Evolutionary conservation across 2,888 invertebrate species (phyloP).

Genomic region (Tenthredo mesomela): DNA sequence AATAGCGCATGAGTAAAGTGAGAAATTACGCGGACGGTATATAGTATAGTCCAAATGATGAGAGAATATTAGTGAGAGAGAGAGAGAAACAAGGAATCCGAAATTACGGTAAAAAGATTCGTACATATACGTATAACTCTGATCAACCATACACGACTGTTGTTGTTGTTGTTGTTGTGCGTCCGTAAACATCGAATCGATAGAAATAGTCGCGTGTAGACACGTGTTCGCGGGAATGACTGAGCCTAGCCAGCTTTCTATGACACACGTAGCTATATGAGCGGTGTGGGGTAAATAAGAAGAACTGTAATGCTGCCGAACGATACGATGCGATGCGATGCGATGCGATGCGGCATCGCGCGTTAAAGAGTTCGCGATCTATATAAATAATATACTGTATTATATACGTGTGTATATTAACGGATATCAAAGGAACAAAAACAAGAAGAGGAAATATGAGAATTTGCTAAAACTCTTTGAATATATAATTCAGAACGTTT

Average conservation of each 20-base stretch:
- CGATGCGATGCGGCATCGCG: not conserved
- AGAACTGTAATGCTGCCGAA: not conserved
- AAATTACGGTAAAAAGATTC: not conserved
- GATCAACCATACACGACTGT: too few relatives aligned
- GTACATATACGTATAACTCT: not conserved
- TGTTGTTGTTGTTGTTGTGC: not conserved
- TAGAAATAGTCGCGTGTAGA: constrained; percentile 24
- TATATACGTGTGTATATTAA: too few relatives aligned
- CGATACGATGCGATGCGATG: not conserved
- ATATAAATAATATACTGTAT: too few relatives aligned
- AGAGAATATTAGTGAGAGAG: not conserved
- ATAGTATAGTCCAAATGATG: too few relatives aligned
- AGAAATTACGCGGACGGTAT: too few relatives aligned
- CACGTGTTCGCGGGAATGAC: constrained; percentile 8
- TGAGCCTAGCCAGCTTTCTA: not conserved
- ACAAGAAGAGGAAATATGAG: too few relatives aligned
- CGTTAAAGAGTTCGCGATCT: not conserved
- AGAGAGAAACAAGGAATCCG: not conserved
- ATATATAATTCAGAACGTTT: not conserved
- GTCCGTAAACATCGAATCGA: constrained; percentile 20
- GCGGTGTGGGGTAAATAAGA: not conserved
- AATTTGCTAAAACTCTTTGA: not conserved
- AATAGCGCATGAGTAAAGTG: not conserved
- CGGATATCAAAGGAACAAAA: too few relatives aligned
- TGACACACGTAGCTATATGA: not conserved